Conservation (phyloP, 2,113 vertebrate species). For the Pachycephala philippinensis region DNA sequence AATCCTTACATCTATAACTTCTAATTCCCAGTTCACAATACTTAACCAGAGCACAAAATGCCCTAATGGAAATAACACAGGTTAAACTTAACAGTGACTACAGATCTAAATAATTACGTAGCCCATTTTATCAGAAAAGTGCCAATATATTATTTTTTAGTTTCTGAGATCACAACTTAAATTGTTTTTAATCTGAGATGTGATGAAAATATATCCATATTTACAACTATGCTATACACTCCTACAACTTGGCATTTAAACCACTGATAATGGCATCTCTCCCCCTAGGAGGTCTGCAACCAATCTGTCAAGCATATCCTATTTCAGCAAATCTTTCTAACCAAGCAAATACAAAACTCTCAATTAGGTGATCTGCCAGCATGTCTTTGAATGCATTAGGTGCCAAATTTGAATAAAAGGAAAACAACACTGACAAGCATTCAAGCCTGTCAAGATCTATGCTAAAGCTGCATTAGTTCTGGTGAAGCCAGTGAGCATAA, state of each 20-base stretch:
- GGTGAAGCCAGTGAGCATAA: neutral
- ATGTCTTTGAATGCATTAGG: neutral
- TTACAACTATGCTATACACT: neutral
- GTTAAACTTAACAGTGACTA: neutral
- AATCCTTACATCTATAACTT: neutral
- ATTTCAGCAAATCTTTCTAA: neutral
- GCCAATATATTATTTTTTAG: neutral
- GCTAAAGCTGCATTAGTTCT: neutral
- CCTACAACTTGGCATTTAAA: neutral
- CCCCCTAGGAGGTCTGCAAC: neutral
- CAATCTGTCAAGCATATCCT: neutral
- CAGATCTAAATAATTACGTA: neutral
- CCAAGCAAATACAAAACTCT: neutral
- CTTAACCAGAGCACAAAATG: neutral
- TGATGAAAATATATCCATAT: neutral
- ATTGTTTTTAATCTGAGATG: neutral
- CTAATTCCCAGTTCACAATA: neutral
- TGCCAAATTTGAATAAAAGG: neutral
- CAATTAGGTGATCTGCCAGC: neutral
- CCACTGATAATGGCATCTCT: neutral
- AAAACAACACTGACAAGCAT: neutral
- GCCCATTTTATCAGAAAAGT: too few species aligned
- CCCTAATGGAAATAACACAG: neutral
- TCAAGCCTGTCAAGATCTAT: neutral
- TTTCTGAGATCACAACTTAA: neutral